These are phyloP conservation scores for Sarcophaga subvicina DNA, from an alignment of 2,888 invertebrate genomes.

Conservation along the genomic window DNA sequence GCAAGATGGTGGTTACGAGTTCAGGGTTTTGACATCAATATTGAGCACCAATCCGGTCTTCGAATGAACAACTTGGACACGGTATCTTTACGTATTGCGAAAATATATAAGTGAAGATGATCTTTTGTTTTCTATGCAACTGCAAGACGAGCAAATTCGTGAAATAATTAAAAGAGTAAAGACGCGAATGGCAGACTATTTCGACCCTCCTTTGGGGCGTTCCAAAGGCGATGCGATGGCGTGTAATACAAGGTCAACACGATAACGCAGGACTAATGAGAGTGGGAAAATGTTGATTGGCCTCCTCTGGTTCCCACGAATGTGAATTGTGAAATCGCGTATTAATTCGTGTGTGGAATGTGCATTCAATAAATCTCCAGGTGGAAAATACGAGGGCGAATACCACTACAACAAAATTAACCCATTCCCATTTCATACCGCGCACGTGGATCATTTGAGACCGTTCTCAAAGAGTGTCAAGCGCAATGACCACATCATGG, in stretches of 20 bases:
- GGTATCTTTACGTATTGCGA: constrained; percentile 37
- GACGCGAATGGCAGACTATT: constrained; percentile 16
- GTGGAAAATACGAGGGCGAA: constrained; percentile 57
- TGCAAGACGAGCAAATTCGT: constrained; percentile 10
- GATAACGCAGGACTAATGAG: constrained; percentile 38
- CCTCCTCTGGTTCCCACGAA: constrained; percentile 62
- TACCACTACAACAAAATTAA: constrained; percentile 49
- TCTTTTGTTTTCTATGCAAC: constrained; percentile 50
- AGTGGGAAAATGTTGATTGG: not conserved
- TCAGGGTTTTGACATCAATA: too few relatives aligned
- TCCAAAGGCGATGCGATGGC: constrained; percentile 48
- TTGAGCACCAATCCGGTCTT: too few relatives aligned
- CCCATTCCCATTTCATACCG: constrained; percentile 51
- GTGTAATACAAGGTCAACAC: constrained; percentile 34
- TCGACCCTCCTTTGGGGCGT: constrained; percentile 42
- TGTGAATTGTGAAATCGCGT: constrained; percentile 49
- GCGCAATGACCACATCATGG: constrained; percentile 35
- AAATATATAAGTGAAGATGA: constrained; percentile 36
- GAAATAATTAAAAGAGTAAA: not conserved
- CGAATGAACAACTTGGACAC: constrained; percentile 2
- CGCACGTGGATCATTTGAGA: constrained; percentile 54
- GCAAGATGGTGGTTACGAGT: too few relatives aligned
- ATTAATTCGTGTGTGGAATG: constrained; percentile 71
- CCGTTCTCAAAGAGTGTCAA: constrained; percentile 57
- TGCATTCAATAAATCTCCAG: constrained; percentile 74